phyloP scores from a whole-genome alignment of 2,113 vertebrate species.

The Prochilodus magdalenae region DNA sequence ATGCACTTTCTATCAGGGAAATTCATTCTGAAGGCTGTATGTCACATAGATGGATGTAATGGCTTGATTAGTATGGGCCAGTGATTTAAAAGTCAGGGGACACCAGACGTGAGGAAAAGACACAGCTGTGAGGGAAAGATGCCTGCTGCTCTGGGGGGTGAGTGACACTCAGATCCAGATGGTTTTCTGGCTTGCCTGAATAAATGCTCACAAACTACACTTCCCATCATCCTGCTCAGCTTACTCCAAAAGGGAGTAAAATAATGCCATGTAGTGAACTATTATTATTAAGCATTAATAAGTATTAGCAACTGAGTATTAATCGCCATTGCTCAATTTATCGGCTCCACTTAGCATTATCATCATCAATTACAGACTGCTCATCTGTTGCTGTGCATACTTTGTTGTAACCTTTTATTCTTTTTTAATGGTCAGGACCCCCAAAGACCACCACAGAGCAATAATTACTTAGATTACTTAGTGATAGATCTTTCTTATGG shows the following conservation, averaged over 20 bases:
- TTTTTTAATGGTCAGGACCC: no score
- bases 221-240: not conserved
- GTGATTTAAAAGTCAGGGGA: not conserved
- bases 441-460: no score
- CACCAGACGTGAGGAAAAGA: not conserved
- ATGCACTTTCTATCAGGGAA: no score
- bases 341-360: no score
- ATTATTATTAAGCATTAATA: no score
- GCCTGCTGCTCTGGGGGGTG: not conserved
- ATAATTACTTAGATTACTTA: no score
- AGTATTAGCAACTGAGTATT: no score
- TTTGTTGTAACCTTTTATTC: no score
- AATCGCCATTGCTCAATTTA: no score
- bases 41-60: not conserved
- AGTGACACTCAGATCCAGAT: not conserved
- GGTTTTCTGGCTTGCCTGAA: not conserved
- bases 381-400: no score
- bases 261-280: not conserved
- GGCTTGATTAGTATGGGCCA: not conserved
- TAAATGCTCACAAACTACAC: not conserved
- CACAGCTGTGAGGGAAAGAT: not conserved
- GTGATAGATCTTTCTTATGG: no score
- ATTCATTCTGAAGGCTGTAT: not conserved
- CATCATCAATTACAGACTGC: no score
- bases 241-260: not conserved